Base-by-base conservation (phyloP, 2,113 vertebrate genomes). In the Sinocyclocheilus anophthalmus region DNA sequence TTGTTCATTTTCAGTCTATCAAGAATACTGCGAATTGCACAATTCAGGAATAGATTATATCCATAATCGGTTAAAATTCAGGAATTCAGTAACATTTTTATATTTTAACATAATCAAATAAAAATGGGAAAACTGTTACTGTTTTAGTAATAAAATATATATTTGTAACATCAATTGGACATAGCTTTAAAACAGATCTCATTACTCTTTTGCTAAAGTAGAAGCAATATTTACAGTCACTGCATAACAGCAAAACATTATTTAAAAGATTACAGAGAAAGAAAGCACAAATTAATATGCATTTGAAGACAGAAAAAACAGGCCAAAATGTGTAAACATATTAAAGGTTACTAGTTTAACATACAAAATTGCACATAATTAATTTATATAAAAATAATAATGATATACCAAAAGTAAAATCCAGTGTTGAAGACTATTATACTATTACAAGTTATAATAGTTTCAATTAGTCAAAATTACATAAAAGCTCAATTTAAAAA, bases 271-370 rank as follows among this genome's bases (percentile, higher is more conserved):
- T 55, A 55, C 50, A 57, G 8, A 11, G 8, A 53, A 45, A 12
- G n/a, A 13, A 81, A 55, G 53, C 57, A 59, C 63, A 77, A 92
- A 90, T 91, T 92, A 92, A 91, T 91, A 92, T 81, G 50, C 79
- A 39, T 39, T 57, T 55, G 24, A 45, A 63, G 78, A 48, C 57
- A 14, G 69, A 63, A 33, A 81, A 18, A 86, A 61, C 20, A 69
- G 53, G 85, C 78, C 53, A 75, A 63, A 42, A 24, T 82, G 45
- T 48, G 76, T 50, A 61, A 12, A 48, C 10, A 73, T 20, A 77
- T 5, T 33, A 78, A 78, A 61, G 20, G 7, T 22, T 13, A 13
- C 14, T 57, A 9, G 9, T 45, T 63, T 42, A 13, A 63, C 59
- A 24, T 65, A 37, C 18, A 39, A 57, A 81, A 81, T 5, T 2